A percentile compares a stretch with the other conserved stretches of the same genome.
Conservation (phyloP, 2,797 vertebrate species). For the Tragopan temminckii region DNA sequence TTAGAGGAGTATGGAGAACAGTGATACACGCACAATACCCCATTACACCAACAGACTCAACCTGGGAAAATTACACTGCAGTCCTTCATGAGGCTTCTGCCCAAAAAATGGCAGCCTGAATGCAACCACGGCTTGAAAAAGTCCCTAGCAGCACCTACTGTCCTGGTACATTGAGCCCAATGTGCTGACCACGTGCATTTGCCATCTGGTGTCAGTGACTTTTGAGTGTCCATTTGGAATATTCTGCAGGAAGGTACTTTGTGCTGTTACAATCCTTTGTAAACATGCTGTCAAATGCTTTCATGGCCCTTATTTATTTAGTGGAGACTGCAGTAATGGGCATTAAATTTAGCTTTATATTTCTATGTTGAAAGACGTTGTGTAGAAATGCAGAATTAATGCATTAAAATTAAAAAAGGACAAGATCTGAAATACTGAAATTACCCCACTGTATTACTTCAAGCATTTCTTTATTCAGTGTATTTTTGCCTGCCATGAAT, state of each 20-base stretch:
- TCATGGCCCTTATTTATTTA: neutral
- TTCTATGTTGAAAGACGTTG: neutral
- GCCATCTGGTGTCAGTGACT: neutral
- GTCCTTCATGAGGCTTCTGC: neutral
- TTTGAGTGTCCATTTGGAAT: neutral
- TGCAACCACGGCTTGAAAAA: neutral
- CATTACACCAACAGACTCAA: neutral
- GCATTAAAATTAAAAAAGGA: conserved; percentile 34
- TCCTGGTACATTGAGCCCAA: neutral
- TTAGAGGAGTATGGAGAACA: neutral
- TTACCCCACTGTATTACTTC: neutral
- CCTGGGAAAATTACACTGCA: neutral
- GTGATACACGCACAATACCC: neutral
- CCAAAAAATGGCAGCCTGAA: neutral
- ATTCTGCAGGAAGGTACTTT: neutral
- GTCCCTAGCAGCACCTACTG: neutral
- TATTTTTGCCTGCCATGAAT: neutral
- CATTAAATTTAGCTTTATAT: conserved; percentile 2
- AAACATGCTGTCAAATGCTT: neutral
- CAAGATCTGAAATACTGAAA: neutral
- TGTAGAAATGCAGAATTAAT: conserved; percentile 7
- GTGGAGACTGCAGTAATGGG: neutral
- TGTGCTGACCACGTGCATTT: neutral
- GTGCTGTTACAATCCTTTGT: neutral
- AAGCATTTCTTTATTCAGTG: neutral